Base-by-base conservation (phyloP, 2,888 invertebrate species). In the Terebella lapidaria region DNA sequence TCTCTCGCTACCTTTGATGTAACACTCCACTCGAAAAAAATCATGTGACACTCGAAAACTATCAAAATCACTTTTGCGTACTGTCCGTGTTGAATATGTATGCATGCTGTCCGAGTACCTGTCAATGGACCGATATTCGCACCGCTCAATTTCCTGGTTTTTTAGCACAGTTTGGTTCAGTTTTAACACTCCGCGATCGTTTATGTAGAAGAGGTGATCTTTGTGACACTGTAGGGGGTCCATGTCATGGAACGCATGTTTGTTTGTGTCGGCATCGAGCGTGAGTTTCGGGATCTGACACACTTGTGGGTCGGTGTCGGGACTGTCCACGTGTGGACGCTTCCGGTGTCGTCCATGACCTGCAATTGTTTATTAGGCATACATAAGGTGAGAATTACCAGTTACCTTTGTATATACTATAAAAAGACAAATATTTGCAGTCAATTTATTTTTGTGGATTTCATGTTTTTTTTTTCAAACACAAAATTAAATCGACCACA, bases 11-110 rank as follows among this genome's bases (percentile, higher is more conserved):
- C 5, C 49, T 10, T 49, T 22, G 5, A 22, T n/a, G 22, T 49
- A 49, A 49, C 49, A 49, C 49, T 49, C 22, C n/a, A 49, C 49
- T n/a, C 49, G 24, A 22, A 49, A n/a, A 24, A 49, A 49, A 24
- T 49, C 49, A 49, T 49, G 5, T 5, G 10, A 5, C 22, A 22
- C 18, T 22, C 10, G 10, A n/a, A n/a, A n/a, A 10, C 10, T n/a
- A 5, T 49, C 49, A 49, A 49, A 49, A 10, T 22, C 24, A n/a
- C 22, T 10, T 22, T 49, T 49, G n/a, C 18, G 15, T 49, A n/a
- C 5, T 5, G 5, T 5, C 49, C n/a, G 49, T 5, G 15, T 49
- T 5, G 49, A n/a, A 24, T 49, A 49, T 22, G 5, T 5, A 24
- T 10, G 18, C 5, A 20, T 20, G 18, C 5, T n/a, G 22, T 49